Evolutionary conservation across 2,888 invertebrate genomes (phyloP).

Genomic region (Bedellia somnulentella): DNA sequence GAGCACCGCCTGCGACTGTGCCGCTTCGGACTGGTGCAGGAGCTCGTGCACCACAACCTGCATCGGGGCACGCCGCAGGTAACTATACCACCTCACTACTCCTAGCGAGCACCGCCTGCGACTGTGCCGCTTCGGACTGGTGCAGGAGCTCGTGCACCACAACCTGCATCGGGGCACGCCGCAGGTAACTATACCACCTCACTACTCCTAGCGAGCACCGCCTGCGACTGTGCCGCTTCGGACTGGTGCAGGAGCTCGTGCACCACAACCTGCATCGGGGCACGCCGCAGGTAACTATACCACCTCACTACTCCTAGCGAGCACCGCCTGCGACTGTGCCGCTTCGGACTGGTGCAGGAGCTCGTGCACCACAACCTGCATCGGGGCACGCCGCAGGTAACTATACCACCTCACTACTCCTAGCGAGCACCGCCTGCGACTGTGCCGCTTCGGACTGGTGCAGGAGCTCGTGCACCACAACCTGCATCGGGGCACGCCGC

Average conservation of each 20-base stretch:
- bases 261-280: slow-evolving; percentile 89
- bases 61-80: slow-evolving; percentile 80
- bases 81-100: too few species aligned
- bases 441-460: slow-evolving; percentile 84
- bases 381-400: slow-evolving; percentile 77
- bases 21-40: slow-evolving; percentile 84
- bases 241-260: slow-evolving; percentile 87
- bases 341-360: slow-evolving; percentile 86
- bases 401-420: too few species aligned
- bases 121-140: slow-evolving; percentile 81
- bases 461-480: slow-evolving; percentile 92
- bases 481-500: slow-evolving; percentile 80
- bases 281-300: slow-evolving; percentile 67
- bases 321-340: slow-evolving; percentile 75
- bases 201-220: too few species aligned
- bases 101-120: slow-evolving; percentile 72
- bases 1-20: slow-evolving; percentile 76
- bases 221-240: slow-evolving; percentile 76
- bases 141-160: slow-evolving; percentile 88
- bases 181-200: slow-evolving; percentile 61
- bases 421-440: slow-evolving; percentile 70
- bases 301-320: too few species aligned
- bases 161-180: slow-evolving; percentile 86
- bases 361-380: slow-evolving; percentile 90
- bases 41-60: slow-evolving; percentile 89